Evolutionary conservation across 2,113 vertebrate species (phyloP).

Genomic region (Shinisaurus crocodilurus): DNA sequence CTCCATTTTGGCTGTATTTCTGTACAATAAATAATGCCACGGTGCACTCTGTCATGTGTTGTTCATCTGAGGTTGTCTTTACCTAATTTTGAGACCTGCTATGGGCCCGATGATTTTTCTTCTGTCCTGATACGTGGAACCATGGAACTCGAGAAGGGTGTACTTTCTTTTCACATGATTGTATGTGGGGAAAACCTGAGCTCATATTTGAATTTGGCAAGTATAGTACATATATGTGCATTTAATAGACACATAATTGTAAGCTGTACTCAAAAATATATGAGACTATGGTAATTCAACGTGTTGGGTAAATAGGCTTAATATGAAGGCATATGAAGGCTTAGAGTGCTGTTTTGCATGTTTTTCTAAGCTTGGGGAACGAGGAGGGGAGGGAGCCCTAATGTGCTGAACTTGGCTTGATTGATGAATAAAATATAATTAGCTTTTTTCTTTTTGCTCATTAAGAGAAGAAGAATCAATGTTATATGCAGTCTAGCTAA

Average conservation of each 20-base stretch:
- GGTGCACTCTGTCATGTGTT: too few species aligned
- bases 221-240: background rate
- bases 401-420: conserved; percentile 13
- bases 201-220: background rate
- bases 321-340: background rate
- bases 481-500: conserved; percentile 25
- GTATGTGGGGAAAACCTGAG: background rate
- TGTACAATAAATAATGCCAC: too few species aligned
- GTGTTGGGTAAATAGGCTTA: background rate
- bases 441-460: background rate
- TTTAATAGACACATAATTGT: background rate
- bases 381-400: conserved; percentile 10
- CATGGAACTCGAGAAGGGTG: too few species aligned
- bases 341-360: background rate
- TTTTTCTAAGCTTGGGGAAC: background rate
- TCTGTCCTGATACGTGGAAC: too few species aligned
- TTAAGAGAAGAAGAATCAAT: conserved; percentile 20
- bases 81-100: too few species aligned
- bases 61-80: too few species aligned
- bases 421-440: conserved; percentile 39
- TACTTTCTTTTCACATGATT: too few species aligned
- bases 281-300: background rate
- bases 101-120: too few species aligned
- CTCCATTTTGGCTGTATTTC: too few species aligned
- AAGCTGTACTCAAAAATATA: background rate